These are phyloP conservation scores for Tachina lurida DNA, from an alignment of 2,888 invertebrate genomes.

Conservation along the genomic window DNA sequence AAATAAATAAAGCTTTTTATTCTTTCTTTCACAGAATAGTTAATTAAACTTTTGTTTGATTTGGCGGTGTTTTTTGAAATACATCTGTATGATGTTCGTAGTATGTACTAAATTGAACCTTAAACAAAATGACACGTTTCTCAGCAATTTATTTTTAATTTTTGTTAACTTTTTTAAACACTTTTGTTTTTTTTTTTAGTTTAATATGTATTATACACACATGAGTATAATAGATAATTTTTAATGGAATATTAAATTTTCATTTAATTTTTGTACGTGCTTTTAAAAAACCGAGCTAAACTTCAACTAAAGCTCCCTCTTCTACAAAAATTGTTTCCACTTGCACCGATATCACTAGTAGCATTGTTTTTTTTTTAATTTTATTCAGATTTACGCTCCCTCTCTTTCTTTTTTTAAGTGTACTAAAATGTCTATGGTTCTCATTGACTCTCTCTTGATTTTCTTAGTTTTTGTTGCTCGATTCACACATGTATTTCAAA, in stretches of 20 bases:
- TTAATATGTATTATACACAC: not conserved
- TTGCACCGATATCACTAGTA: conserved; percentile 64
- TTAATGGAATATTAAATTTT: conserved; percentile 49
- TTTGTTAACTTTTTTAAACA: conserved; percentile 25
- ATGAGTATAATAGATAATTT: conserved; percentile 35
- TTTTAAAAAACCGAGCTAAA: conserved; percentile 72
- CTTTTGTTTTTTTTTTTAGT: not conserved
- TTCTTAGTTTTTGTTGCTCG: conserved; percentile 15
- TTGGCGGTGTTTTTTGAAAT: not conserved
- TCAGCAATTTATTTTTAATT: conserved; percentile 8
- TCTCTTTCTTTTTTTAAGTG: conserved; percentile 36
- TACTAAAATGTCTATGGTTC: conserved; percentile 12
- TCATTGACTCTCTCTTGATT: conserved; percentile 7
- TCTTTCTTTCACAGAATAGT: not conserved
- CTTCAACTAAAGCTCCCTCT: conserved; percentile 71
- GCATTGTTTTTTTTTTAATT: conserved; percentile 12
- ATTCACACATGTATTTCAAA: conserved; percentile 22
- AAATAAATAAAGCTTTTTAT: not conserved
- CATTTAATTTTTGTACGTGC: conserved; percentile 62
- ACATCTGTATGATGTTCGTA: too few species aligned
- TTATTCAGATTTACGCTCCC: conserved; percentile 36
- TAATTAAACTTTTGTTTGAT: not conserved
- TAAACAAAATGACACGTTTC: conserved; percentile 65
- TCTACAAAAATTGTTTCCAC: conserved; percentile 65
- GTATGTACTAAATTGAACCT: conserved; percentile 5